These are phyloP conservation scores for Propithecus deckenii DNA, from an alignment of 2,797 vertebrate genomes.

Conservation along the genomic window DNA sequence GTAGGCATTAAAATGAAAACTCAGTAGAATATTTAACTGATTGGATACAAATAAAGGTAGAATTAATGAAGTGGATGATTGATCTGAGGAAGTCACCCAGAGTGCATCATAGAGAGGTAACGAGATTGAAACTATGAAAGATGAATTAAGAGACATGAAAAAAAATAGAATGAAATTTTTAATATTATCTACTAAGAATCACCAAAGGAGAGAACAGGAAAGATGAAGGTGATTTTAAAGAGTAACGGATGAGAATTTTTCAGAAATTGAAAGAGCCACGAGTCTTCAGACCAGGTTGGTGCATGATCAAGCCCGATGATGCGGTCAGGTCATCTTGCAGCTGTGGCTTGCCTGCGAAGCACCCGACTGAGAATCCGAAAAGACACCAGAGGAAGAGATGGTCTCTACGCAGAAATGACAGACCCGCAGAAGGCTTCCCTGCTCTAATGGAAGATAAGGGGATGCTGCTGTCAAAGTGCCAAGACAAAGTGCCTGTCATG, in stretches of 20 bases:
- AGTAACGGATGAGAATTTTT: neutral
- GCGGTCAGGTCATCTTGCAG: rapidly evolving
- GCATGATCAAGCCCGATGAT: neutral
- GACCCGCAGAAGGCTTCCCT: rapidly evolving
- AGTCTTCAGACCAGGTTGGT: neutral
- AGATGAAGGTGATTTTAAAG: neutral
- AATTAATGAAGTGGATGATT: neutral
- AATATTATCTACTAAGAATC: neutral
- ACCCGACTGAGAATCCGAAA: no score
- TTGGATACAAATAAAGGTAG: neutral
- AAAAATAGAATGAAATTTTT: neutral
- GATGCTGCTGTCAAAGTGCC: neutral
- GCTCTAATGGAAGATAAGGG: neutral
- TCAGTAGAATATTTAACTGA: neutral
- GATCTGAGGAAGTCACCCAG: neutral
- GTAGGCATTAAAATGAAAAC: neutral
- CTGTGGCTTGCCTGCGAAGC: neutral
- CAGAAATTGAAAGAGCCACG: neutral
- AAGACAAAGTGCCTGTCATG: no score
- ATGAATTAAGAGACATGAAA: neutral
- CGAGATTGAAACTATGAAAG: neutral
- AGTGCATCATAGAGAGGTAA: neutral
- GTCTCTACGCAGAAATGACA: neutral
- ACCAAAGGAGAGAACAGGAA: neutral
- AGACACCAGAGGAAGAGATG: neutral